These are phyloP conservation scores for Blomia tropicalis DNA, from an alignment of 2,888 invertebrate genomes.

Conservation along the genomic window DNA sequence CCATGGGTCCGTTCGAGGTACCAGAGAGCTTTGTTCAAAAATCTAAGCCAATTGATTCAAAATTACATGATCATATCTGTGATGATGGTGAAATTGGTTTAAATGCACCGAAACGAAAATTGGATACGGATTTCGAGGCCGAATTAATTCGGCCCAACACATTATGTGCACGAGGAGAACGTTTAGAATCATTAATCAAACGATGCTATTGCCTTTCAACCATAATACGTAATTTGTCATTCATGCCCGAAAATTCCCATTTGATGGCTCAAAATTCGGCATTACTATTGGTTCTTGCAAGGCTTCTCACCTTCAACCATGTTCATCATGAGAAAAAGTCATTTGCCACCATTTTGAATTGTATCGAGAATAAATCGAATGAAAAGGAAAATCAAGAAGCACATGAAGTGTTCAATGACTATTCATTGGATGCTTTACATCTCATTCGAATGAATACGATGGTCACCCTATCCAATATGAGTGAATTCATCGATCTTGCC, in stretches of 20 bases:
- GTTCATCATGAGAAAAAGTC: neutral
- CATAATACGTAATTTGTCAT: constrained; percentile 12
- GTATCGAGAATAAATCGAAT: neutral
- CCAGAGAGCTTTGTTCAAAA: neutral
- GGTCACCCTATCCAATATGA: constrained; percentile 5
- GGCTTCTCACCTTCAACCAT: constrained; percentile 3
- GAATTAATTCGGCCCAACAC: neutral
- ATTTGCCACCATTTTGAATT: neutral
- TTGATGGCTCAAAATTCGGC: neutral
- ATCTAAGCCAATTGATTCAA: neutral
- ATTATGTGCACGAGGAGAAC: neutral
- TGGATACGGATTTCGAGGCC: neutral
- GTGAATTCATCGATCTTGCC: constrained; percentile 1
- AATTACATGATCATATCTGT: neutral
- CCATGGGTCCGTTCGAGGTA: neutral
- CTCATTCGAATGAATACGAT: constrained; percentile 14
- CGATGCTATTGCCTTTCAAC: neutral
- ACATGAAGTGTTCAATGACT: neutral
- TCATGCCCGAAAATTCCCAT: neutral
- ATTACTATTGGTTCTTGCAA: neutral
- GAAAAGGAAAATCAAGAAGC: neutral
- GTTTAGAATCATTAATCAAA: neutral
- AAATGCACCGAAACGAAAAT: neutral
- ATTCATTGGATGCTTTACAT: neutral
- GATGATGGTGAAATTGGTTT: too few relatives aligned